Evolutionary conservation across 1,140 invertebrate species (phyloP).

Genomic region (Danaus melanippus): DNA sequence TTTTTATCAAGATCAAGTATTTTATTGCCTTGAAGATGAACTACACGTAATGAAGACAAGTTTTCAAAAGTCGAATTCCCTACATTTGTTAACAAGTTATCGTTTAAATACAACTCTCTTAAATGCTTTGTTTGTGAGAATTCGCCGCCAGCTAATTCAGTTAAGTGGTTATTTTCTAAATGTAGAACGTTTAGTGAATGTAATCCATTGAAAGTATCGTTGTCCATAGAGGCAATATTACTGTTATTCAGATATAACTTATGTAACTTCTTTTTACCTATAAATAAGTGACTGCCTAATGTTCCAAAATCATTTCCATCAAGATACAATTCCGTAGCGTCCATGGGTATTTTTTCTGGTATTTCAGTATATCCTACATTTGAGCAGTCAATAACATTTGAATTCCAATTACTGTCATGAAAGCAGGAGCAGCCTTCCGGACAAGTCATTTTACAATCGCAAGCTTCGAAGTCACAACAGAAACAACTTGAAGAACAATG

Average conservation of each 20-base stretch:
- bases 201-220: conserved; percentile 88
- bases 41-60: conserved; percentile 80
- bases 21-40: conserved; percentile 85
- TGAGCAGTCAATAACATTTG: conserved; percentile 91
- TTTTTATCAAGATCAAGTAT: conserved; percentile 83
- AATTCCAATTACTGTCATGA: conserved; percentile 90
- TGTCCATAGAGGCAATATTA: conserved; percentile 82
- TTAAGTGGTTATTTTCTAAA: conserved; percentile 85
- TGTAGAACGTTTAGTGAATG: conserved; percentile 83
- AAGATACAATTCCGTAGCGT: conserved; percentile 89
- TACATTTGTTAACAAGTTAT: conserved; percentile 82
- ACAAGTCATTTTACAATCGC: conserved; percentile 93
- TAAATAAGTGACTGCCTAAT: conserved; percentile 86
- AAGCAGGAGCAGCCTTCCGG: conserved; percentile 89
- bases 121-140: conserved; percentile 82
- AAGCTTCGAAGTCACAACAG: conserved; percentile 92
- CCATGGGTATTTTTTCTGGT: conserved; percentile 89
- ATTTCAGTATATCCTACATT: conserved; percentile 80
- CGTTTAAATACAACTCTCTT: conserved; percentile 86
- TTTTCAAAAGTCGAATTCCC: conserved; percentile 82
- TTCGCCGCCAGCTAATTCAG: conserved; percentile 82
- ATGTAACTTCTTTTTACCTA: conserved; percentile 88
- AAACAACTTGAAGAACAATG: conserved; percentile 91
- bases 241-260: conserved; percentile 88
- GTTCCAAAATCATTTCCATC: conserved; percentile 88